A percentile compares a stretch with the other conserved stretches of the same genome.
Conservation (phyloP, 2,797 vertebrate genomes). For the Eulemur mongoz region DNA sequence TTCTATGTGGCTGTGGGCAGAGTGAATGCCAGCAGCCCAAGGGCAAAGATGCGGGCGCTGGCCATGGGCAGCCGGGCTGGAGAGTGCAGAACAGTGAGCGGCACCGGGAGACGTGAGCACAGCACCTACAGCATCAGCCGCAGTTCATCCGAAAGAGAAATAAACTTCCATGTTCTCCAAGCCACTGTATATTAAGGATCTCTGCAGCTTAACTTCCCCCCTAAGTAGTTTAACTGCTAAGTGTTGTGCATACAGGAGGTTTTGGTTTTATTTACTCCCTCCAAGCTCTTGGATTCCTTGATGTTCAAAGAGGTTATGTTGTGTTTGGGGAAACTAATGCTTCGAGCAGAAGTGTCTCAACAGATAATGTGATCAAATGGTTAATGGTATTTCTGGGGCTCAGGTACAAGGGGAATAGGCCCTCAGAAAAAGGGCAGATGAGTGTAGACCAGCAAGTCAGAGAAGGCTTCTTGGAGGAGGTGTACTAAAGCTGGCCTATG, state of each 20-base stretch:
- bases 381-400: neutral
- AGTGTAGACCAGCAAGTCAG: neutral
- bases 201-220: neutral
- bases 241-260: neutral
- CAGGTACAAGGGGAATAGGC: neutral
- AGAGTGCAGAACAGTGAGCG: neutral
- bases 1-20: neutral
- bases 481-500: too few species aligned
- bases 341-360: neutral
- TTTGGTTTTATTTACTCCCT: neutral
- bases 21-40: neutral
- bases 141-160: neutral
- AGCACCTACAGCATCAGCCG: neutral
- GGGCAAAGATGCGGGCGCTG: neutral
- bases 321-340: neutral
- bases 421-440: neutral
- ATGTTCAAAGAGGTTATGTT: neutral
- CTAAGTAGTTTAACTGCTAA: neutral
- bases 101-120: rapidly evolving
- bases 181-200: neutral
- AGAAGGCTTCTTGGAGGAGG: neutral
- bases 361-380: neutral
- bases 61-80: neutral
- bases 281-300: neutral
- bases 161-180: neutral